Conservation (phyloP, 2,888 invertebrate species). For the Galeruca laticollis region DNA sequence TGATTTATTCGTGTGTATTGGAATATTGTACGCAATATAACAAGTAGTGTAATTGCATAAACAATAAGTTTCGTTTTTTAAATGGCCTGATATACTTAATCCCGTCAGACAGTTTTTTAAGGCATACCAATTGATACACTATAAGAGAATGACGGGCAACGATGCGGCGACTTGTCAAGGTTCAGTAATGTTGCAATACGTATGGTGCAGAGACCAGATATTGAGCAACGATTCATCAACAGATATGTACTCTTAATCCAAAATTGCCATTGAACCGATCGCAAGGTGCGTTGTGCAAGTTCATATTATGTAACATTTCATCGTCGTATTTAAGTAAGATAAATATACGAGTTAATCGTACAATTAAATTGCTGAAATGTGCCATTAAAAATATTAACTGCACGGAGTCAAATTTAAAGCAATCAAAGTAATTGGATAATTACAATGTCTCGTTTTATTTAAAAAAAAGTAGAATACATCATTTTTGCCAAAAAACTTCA, state of each 20-base stretch:
- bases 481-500: too few species aligned
- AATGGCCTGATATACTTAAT: not conserved
- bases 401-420: not conserved
- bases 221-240: not conserved
- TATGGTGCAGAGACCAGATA: not conserved
- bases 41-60: too few species aligned
- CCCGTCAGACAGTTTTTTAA: not conserved
- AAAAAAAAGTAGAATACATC: too few species aligned
- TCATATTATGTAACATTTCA: not conserved
- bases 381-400: not conserved
- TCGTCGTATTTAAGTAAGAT: not conserved
- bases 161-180: not conserved
- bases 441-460: too few species aligned
- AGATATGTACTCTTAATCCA: not conserved
- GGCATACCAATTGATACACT: not conserved
- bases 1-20: too few species aligned
- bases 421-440: too few species aligned
- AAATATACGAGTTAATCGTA: not conserved
- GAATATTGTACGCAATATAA: too few species aligned
- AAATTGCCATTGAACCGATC: constrained; percentile 4
- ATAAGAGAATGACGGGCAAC: not conserved
- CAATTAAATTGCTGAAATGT: not conserved
- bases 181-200: not conserved
- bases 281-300: not conserved
- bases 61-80: not conserved